These are phyloP conservation scores for Argyresthia goedartella DNA, from an alignment of 2,888 invertebrate genomes.

Conservation along the genomic window DNA sequence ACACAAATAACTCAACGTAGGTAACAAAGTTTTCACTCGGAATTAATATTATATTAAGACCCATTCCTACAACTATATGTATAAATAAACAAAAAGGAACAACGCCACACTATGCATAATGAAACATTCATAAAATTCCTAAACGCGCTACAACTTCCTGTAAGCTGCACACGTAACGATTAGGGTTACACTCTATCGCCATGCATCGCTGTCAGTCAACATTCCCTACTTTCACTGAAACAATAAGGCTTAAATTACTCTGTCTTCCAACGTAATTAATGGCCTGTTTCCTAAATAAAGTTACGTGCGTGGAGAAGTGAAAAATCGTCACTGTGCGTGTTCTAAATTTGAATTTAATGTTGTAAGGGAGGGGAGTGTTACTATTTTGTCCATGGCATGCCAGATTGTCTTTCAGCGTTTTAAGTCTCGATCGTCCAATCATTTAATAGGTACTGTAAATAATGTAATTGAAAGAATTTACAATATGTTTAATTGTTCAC, in stretches of 20 bases:
- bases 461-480: too few species aligned
- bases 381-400: too few species aligned
- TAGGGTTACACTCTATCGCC: conserved; percentile 24
- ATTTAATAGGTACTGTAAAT: too few species aligned
- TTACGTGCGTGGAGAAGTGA: conserved; percentile 13
- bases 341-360: conserved; percentile 28
- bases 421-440: too few species aligned
- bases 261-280: not conserved
- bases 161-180: conserved; percentile 22
- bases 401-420: too few species aligned
- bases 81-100: conserved; percentile 39
- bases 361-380: not conserved
- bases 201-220: conserved; percentile 2
- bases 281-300: not conserved
- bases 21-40: too few species aligned
- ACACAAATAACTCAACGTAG: too few species aligned
- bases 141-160: conserved; percentile 51
- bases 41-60: too few species aligned
- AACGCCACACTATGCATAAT: conserved; percentile 27
- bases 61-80: too few species aligned
- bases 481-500: too few species aligned
- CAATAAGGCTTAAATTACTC: not conserved
- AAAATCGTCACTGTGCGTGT: conserved; percentile 20
- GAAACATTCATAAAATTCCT: conserved; percentile 53
- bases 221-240: not conserved